A percentile compares a stretch with the other conserved stretches of the same genome.
phyloP scores from a whole-genome alignment of 2,797 vertebrate species.

The Gallinago solitaria region DNA sequence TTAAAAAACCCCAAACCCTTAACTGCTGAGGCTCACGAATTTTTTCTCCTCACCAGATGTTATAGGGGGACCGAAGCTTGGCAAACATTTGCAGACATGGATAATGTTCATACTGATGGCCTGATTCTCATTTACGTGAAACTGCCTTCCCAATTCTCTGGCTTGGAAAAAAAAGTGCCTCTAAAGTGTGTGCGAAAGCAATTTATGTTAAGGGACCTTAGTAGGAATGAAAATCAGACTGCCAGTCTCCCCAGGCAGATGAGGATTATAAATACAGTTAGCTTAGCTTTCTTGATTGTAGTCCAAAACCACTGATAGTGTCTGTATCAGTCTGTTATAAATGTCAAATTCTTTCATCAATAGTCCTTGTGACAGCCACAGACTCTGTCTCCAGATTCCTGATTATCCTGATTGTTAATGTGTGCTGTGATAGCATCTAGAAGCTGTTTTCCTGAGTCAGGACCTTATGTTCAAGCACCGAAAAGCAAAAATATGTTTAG shows the following conservation, averaged over 20 bases:
- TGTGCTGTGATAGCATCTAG: not conserved
- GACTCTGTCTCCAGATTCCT: not conserved
- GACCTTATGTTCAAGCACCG: not conserved
- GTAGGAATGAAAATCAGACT: not conserved
- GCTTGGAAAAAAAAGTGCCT: not conserved
- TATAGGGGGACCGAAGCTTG: not conserved
- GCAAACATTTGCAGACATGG: slow-evolving; percentile 29
- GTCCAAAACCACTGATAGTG: not conserved
- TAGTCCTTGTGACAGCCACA: not conserved
- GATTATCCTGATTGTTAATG: not conserved
- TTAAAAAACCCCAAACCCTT: slow-evolving; percentile 1
- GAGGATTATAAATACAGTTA: not conserved
- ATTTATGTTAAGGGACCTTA: not conserved
- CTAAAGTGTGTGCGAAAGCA: not conserved
- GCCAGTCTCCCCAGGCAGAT: not conserved
- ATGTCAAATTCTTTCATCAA: not conserved
- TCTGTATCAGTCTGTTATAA: not conserved
- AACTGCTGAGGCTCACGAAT: slow-evolving; percentile 2
- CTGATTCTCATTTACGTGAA: slow-evolving; percentile 37
- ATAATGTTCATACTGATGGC: not conserved
- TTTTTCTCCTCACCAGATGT: slow-evolving; percentile 46
- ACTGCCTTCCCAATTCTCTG: not conserved
- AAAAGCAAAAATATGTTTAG: not conserved
- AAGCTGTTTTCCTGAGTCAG: not conserved
- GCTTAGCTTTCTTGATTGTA: not conserved